phyloP scores from a whole-genome alignment of 2,113 vertebrate species.

The Amblyopsis rosae region DNA sequence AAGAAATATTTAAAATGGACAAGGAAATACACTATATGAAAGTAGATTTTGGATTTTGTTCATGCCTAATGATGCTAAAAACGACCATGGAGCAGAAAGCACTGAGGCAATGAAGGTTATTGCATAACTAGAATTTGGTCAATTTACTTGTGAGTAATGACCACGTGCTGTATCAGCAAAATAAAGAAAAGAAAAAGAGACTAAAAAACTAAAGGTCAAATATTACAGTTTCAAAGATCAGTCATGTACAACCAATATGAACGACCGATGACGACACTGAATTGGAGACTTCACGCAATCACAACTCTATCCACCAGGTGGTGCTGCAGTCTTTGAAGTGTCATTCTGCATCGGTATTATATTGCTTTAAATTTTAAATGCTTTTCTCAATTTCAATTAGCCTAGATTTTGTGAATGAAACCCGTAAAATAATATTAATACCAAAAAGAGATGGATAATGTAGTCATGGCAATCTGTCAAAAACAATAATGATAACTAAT shows the following conservation, averaged over 20 bases:
- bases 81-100: slow-evolving; percentile 21
- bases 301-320: slow-evolving; percentile 56
- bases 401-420: not conserved
- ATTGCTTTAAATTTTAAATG: slow-evolving; percentile 10
- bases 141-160: not conserved
- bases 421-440: not conserved
- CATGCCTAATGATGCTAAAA: not conserved
- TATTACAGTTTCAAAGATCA: slow-evolving; percentile 1
- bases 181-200: slow-evolving; percentile 14
- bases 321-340: slow-evolving; percentile 57
- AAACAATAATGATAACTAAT: not conserved
- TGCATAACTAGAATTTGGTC: slow-evolving; percentile 14
- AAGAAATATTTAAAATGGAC: slow-evolving; percentile 55
- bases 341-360: slow-evolving; percentile 11
- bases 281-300: slow-evolving; percentile 9
- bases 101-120: slow-evolving; percentile 11
- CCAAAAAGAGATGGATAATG: not conserved
- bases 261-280: not conserved
- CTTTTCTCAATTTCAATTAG: too few relatives aligned
- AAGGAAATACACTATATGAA: slow-evolving; percentile 40
- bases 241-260: slow-evolving; percentile 10
- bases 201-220: slow-evolving; percentile 15
- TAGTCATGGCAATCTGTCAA: not conserved
- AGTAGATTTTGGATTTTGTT: slow-evolving; percentile 31
- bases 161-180: not conserved